phyloP scores from a whole-genome alignment of 2,888 invertebrate species.

The Stomorhina lunata region DNA sequence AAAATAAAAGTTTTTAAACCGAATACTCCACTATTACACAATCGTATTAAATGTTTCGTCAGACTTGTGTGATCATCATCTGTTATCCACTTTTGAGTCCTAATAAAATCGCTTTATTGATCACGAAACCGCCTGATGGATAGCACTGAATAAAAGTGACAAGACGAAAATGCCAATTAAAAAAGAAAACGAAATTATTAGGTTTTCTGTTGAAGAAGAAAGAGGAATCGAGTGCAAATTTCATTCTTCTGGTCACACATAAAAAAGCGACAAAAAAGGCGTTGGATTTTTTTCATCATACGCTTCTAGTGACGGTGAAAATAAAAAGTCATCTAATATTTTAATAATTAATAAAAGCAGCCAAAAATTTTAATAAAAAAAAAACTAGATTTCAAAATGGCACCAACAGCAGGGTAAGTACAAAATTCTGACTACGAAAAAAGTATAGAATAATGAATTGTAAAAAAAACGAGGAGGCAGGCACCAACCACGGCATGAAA shows the following conservation, averaged over 20 bases:
- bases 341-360: conserved; percentile 7
- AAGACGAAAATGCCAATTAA: conserved; percentile 13
- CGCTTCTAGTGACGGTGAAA: conserved; percentile 38
- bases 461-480: conserved; percentile 44
- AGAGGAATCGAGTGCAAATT: conserved; percentile 30
- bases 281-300: conserved; percentile 50
- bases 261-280: conserved; percentile 54
- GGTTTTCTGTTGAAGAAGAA: conserved; percentile 13
- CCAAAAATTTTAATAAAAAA: conserved; percentile 42
- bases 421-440: conserved; percentile 2
- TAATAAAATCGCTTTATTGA: neutral
- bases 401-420: conserved; percentile 63
- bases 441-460: neutral
- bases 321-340: conserved; percentile 30
- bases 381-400: conserved; percentile 45
- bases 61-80: too few relatives aligned
- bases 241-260: conserved; percentile 30
- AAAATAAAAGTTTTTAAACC: too few relatives aligned
- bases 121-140: too few relatives aligned
- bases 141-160: conserved; percentile 6
- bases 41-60: too few relatives aligned
- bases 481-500: conserved; percentile 35
- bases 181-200: conserved; percentile 23
- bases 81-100: too few relatives aligned
- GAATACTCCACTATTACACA: too few relatives aligned